Conservation (phyloP, 2,797 vertebrate species). For the Melanotaenia pygmaea region DNA sequence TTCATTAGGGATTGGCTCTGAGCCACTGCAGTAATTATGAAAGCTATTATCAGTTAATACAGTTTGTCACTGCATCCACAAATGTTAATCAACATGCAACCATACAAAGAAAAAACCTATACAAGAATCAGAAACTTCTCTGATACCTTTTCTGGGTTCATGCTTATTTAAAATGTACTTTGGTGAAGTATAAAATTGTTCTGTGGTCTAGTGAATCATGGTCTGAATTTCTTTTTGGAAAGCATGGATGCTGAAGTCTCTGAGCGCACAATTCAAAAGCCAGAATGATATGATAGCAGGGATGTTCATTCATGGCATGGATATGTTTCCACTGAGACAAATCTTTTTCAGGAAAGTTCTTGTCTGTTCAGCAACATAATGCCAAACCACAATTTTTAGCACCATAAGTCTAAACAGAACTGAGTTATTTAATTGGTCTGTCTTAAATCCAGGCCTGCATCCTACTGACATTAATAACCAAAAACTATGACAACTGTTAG, state of each 20-base stretch:
- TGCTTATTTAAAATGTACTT: background rate
- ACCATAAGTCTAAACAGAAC: background rate
- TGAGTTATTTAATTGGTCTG: background rate
- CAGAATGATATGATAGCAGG: background rate
- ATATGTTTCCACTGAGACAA: background rate
- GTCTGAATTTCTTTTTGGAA: background rate
- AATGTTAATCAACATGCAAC: too few species aligned
- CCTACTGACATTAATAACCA: background rate
- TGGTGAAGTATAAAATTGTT: background rate
- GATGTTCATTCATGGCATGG: background rate
- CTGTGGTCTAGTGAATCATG: background rate
- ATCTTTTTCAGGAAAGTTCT: background rate
- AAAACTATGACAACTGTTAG: background rate
- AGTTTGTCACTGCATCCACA: too few species aligned
- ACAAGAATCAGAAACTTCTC: too few species aligned
- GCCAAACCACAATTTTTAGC: background rate
- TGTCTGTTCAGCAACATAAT: background rate
- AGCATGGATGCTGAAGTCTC: background rate
- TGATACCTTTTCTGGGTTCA: background rate
- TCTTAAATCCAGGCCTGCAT: background rate
- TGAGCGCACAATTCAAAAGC: background rate
- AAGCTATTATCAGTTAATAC: too few species aligned
- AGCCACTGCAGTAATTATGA: too few species aligned
- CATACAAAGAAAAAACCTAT: too few species aligned
- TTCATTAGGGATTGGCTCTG: too few species aligned